Base-by-base conservation (phyloP, 2,888 invertebrate species). In the Choristoneura rosaceana region DNA sequence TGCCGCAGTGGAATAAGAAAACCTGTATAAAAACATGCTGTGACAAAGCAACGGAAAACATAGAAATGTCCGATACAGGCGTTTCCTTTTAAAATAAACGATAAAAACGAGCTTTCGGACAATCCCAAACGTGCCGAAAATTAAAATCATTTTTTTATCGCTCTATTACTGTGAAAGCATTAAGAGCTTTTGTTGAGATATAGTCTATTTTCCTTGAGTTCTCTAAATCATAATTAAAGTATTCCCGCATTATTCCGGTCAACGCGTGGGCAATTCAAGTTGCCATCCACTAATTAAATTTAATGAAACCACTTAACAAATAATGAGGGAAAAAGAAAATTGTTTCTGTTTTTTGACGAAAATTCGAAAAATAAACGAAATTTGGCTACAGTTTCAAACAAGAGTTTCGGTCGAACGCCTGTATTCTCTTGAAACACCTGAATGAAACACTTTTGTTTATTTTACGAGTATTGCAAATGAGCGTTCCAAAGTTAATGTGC, bases 31-130 rank as follows among this genome's bases (percentile, higher is more conserved):
- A 47, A 12, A 66, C 5, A 34, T 8, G 34, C 25, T 63, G 63
- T n/a, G 14, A 47, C 33, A 10, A n/a, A 34, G 45, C 14, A 58
- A 63, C 45, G 8, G 12, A 33, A 63, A 45, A n/a, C 9, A 12
- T 17, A 17, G 43, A 8, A 43, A 63, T 33, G 25, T 63, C 63
- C 47, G 63, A 47, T 63, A 47, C 45, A 33, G 33, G 45, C 43
- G 12, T 25, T 55, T 55, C 25, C 55, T 59, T 59, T 59, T 45
- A 59, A 67, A 67, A 43, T 41, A 34, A 61, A 38, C 65, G 71
- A 71, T 71, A 55, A 71, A 62, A 52, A 59, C 55, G 55, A 66
- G 71, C 71, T 71, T 67, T 71, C 43, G 62, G 47, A 55, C 67
- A 38, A 62, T 67, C 25, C 34, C 25, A 55, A 55, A 62, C 67